Conservation (phyloP, 2,113 vertebrate species). For the Seriola dumerili region DNA sequence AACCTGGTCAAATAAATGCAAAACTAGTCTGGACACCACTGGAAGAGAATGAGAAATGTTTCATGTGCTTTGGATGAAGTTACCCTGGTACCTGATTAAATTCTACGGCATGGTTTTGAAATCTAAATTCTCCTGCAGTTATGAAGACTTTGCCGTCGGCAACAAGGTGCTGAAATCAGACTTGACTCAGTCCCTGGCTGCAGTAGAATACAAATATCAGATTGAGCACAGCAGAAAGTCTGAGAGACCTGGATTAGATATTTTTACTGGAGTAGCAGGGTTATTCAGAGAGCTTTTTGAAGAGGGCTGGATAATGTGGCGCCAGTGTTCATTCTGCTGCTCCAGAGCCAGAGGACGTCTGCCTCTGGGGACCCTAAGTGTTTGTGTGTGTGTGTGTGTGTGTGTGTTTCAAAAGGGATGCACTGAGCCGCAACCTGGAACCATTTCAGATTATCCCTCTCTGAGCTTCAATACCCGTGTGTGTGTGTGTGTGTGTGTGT, state of each 20-base stretch:
- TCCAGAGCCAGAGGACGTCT: conserved; percentile 53
- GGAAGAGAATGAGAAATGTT: not conserved
- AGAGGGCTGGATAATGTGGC: conserved; percentile 65
- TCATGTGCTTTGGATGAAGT: not conserved
- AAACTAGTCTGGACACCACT: not conserved
- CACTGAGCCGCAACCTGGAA: conserved; percentile 60
- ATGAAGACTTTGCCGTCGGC: not conserved
- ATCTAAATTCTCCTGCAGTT: not conserved
- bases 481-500: not conserved
- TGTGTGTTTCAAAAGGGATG: conserved; percentile 45
- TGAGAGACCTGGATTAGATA: conserved; percentile 47
- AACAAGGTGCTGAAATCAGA: conserved; percentile 17
- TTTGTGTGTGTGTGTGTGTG: conserved; percentile 27
- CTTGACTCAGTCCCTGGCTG: conserved; percentile 1
- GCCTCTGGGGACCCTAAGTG: conserved; percentile 30
- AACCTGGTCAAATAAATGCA: not conserved
- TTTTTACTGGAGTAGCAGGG: conserved; percentile 58
- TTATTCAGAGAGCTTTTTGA: conserved; percentile 63
- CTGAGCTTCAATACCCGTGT: conserved; percentile 47
- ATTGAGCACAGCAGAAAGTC: conserved; percentile 29
- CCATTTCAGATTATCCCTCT: conserved; percentile 62
- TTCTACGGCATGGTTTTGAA: not conserved
- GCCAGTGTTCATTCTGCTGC: conserved; percentile 60
- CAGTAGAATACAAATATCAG: conserved; percentile 32
- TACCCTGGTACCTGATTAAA: conserved; percentile 1